Evolutionary conservation across 2,888 invertebrate species (phyloP), one percentile per base, ranked within the genome.

Genomic region (Phymatocera aterrima): DNA sequence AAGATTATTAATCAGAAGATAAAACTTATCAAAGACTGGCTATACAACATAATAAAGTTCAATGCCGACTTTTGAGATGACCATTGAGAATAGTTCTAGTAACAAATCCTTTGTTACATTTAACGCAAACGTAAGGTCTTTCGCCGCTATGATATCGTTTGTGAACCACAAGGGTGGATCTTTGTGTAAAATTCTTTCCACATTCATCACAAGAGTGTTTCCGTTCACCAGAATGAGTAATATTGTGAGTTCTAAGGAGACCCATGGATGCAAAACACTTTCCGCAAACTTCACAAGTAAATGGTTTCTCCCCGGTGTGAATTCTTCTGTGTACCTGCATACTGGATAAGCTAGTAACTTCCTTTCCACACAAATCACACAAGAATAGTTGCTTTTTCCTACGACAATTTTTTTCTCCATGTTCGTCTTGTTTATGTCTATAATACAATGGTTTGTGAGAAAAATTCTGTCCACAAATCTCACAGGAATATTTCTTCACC

Each of bases 141-240:
- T 93, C 92, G 10, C 93, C 93, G 0, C 93, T 93, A 79, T 93
- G 93, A 79, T 92, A 93, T 43, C 93, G 87, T 48, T 91, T 90
- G 83, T 93, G 93, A 2, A 92, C 91, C 0, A 92, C 92, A 48
- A 93, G 83, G 0, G 93, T 92, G 78, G 92, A 92, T 82, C 92
- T 92, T 80, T 93, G 92, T 57, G 93, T 93, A 83, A 94, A 94
- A 0, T 91, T 87, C 82, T 93, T 94, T 48, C 92, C 92, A 80
- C 94, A 94, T 79, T 91, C 89, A 5, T 92, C 91, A 81, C 94
- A 94, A 51, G 92, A 91, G 65, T 91, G 93, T 2, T 93, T 93
- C 70, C 93, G 90, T 0, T 92, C 89, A 1, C 93, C 92, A 1
- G 92, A 92, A 79, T 94, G 94, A 0, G 91, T 92, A 0, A 93